A percentile compares a stretch with the other conserved stretches of the same genome.
Evolutionary conservation across 1,140 invertebrate genomes (phyloP).

Genomic region (Ridgeia piscesae): DNA sequence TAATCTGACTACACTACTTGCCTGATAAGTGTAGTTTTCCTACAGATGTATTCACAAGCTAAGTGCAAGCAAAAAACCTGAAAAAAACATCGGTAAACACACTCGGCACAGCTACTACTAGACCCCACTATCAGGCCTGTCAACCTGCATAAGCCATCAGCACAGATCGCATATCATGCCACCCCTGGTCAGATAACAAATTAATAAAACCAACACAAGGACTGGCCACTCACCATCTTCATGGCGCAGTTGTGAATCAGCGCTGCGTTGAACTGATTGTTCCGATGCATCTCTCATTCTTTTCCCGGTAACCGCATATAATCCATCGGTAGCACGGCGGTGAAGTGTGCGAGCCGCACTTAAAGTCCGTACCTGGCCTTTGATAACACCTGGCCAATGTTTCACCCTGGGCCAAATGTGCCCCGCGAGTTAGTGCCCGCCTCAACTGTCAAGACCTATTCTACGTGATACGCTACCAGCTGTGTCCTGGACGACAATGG

Average conservation of each 20-base stretch:
- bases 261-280: not conserved
- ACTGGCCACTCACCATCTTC: not conserved
- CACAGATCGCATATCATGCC: not conserved
- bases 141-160: not conserved
- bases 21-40: not conserved
- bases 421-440: not conserved
- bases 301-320: not conserved
- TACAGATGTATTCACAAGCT: not conserved
- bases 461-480: not conserved
- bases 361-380: not conserved
- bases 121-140: not conserved
- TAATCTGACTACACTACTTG: not conserved
- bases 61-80: not conserved
- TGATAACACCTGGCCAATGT: not conserved
- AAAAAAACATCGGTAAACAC: not conserved
- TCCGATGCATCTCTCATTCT: not conserved
- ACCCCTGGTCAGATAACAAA: not conserved
- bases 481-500: not conserved
- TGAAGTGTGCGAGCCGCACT: not conserved
- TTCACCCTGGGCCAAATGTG: not conserved
- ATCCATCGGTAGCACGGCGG: not conserved
- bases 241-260: not conserved
- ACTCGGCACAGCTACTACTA: not conserved
- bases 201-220: slow-evolving; percentile 1
- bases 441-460: not conserved